A percentile compares a stretch with the other conserved stretches of the same genome.
phyloP scores from a whole-genome alignment of 2,113 vertebrate genomes.

The Melanocharis versteri region DNA sequence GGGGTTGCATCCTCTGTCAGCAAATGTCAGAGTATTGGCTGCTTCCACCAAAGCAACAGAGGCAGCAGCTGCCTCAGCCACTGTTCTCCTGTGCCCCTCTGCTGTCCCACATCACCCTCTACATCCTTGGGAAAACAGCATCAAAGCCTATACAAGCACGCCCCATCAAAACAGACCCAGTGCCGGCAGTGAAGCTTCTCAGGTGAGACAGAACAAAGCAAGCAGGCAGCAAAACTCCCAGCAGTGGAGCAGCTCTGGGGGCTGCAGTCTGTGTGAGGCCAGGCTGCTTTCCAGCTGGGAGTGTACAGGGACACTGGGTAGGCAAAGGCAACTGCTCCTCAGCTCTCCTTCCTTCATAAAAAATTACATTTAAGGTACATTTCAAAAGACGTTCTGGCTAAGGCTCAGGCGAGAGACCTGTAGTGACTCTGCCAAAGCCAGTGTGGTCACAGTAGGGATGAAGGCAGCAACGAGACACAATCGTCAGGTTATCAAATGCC shows the following conservation, averaged over 20 bases:
- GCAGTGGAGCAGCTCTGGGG: neutral
- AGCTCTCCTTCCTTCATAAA: neutral
- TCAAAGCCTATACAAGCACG: neutral
- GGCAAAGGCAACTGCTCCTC: neutral
- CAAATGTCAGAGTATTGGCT: neutral
- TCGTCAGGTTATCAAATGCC: neutral
- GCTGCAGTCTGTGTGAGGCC: neutral
- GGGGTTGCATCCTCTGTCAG: neutral
- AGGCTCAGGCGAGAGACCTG: neutral
- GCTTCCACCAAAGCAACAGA: neutral
- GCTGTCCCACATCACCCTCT: neutral
- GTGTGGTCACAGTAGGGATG: neutral
- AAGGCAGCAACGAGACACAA: neutral
- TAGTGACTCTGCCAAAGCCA: neutral
- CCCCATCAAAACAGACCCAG: neutral
- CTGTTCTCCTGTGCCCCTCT: neutral
- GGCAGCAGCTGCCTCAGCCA: neutral
- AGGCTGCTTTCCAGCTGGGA: neutral
- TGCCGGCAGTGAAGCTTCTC: neutral
- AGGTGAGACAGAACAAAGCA: neutral
- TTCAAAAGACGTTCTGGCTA: neutral
- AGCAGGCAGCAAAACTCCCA: neutral
- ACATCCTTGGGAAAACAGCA: neutral
- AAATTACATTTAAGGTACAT: neutral
- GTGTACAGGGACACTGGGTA: neutral